These are phyloP conservation scores for Lathamus discolor DNA, from an alignment of 2,113 vertebrate genomes.

Conservation along the genomic window DNA sequence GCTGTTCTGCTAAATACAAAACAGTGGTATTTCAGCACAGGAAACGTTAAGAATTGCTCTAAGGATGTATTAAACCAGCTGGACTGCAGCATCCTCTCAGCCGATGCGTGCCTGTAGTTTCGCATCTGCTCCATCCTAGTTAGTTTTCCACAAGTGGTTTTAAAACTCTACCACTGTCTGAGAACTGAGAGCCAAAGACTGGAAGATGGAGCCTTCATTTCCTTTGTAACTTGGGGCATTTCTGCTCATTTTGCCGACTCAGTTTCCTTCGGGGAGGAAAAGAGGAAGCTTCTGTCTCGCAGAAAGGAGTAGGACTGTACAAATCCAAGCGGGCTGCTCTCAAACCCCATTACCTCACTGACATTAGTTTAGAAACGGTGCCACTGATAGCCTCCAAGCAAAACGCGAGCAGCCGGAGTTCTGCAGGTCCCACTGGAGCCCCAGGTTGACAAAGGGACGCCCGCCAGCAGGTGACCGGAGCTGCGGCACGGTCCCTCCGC, in stretches of 20 bases:
- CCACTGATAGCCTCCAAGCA: rapidly evolving
- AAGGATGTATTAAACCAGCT: background rate
- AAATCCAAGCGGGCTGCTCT: background rate
- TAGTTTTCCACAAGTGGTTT: background rate
- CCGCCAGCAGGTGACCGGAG: background rate
- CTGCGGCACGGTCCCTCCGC: background rate
- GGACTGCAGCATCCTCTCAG: background rate
- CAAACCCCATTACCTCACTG: background rate
- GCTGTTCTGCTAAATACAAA: background rate
- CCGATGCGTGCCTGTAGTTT: background rate
- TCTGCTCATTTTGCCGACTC: background rate
- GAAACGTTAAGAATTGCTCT: background rate
- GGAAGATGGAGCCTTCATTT: background rate
- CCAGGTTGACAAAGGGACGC: background rate
- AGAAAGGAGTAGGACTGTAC: background rate
- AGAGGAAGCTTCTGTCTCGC: conserved; percentile 20
- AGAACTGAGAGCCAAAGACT: background rate
- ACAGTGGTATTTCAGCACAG: background rate
- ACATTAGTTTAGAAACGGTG: background rate
- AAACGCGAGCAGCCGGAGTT: background rate
- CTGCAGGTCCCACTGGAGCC: background rate
- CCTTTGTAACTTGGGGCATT: background rate
- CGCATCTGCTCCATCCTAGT: background rate
- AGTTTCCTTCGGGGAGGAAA: conserved; percentile 4
- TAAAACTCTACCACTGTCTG: background rate